A percentile compares a stretch with the other conserved stretches of the same genome.
Evolutionary conservation across 2,888 invertebrate species (phyloP).

Genomic region (Coremacera marginata): DNA sequence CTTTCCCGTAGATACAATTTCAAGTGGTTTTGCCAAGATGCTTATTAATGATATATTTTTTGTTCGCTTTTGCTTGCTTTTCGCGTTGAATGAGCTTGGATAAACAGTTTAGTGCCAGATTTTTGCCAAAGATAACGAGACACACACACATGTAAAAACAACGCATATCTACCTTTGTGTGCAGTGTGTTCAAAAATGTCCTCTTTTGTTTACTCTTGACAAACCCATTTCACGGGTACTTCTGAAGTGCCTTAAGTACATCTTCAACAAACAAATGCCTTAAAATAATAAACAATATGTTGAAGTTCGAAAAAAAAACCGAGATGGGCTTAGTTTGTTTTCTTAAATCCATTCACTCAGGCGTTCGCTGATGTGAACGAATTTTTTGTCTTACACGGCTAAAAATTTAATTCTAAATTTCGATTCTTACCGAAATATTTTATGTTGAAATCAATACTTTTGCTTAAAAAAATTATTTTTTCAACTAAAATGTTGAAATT

Average conservation of each 20-base stretch:
- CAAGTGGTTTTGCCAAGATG: conserved; percentile 7
- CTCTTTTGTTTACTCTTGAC: not conserved
- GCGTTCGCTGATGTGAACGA: not conserved
- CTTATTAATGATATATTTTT: not conserved
- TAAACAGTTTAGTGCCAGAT: conserved; percentile 21
- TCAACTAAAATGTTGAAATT: too few species aligned
- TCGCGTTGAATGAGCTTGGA: conserved; percentile 6
- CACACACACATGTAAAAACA: conserved; percentile 2
- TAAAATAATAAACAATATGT: conserved; percentile 23
- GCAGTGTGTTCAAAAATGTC: not conserved
- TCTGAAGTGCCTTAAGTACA: conserved; percentile 15
- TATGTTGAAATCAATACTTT: too few species aligned
- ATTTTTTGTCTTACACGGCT: not conserved
- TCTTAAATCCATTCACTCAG: not conserved
- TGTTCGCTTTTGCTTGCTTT: not conserved
- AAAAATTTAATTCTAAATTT: too few species aligned
- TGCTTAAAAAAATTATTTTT: too few species aligned
- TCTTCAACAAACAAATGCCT: conserved; percentile 10
- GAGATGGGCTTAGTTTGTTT: not conserved
- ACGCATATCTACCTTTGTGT: not conserved
- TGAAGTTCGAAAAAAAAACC: not conserved
- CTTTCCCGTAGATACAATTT: not conserved
- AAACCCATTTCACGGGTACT: conserved; percentile 17
- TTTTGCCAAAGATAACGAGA: conserved; percentile 8
- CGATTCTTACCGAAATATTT: too few species aligned